These are phyloP conservation scores for Sepioteuthis lessoniana DNA, from an alignment of 2,888 invertebrate genomes.

Conservation along the genomic window DNA sequence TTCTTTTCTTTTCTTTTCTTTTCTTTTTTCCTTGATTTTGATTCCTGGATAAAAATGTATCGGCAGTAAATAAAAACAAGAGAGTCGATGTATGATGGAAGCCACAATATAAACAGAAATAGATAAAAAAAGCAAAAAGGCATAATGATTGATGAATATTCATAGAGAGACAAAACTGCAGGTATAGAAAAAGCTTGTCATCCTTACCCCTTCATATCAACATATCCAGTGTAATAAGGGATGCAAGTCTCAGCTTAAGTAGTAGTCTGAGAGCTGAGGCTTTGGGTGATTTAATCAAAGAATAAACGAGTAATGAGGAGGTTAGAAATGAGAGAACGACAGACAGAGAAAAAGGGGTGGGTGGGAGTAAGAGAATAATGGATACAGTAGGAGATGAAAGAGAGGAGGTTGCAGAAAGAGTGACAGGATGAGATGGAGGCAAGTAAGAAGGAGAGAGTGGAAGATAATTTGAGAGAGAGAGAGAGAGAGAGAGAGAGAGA, in stretches of 20 bases:
- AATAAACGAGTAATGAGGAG: neutral
- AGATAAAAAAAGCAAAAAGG: neutral
- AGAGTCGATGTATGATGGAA: neutral
- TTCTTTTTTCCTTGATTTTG: neutral
- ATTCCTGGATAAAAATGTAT: neutral
- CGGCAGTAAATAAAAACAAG: neutral
- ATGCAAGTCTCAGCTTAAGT: neutral
- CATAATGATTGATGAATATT: neutral
- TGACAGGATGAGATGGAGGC: neutral
- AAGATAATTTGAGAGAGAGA: neutral
- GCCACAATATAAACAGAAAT: neutral
- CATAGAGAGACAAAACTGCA: neutral
- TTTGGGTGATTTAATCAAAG: neutral
- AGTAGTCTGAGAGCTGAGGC: neutral
- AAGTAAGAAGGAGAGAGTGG: neutral
- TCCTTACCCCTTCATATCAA: conserved; percentile 33
- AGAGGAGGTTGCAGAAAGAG: neutral
- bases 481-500: neutral
- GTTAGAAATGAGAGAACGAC: neutral
- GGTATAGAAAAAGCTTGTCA: neutral
- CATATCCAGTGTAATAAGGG: neutral
- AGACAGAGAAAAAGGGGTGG: neutral
- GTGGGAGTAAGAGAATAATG: neutral
- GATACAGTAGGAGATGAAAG: neutral
- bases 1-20: too few species aligned